Evolutionary conservation across 2,797 vertebrate genomes (phyloP), one percentile per base, ranked within the genome.

Genomic region (Hybognathus amarus): DNA sequence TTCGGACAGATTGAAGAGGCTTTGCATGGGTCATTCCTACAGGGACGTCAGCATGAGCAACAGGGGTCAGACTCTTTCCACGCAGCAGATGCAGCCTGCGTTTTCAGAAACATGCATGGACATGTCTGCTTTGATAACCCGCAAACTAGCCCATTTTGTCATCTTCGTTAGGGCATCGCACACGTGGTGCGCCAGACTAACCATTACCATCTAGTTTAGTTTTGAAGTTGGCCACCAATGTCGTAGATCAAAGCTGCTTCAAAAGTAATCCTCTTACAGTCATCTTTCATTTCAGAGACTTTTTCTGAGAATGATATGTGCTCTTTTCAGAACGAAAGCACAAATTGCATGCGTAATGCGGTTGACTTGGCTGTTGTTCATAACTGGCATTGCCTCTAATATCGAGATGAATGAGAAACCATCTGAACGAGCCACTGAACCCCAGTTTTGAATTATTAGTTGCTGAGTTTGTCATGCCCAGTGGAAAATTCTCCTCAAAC

Each of bases 1-100:
- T n/a, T 89, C 77, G 89, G 89, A 87, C 93, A 94, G 93, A 94
- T 92, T 94, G 93, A 94, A 89, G 92, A 94, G 91, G 85, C 85
- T 90, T 73, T 24, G 74, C 82, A 68, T 77, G 77, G 90, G 80
- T 89, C 93, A 93, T 94, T 94, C 94, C 94, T 94, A 93, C 80
- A 92, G 91, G 91, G 91, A 87, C 80, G 2, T 84, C 85, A 30
- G 50, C 89, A 87, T 86, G 82, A 79, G 90, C 87, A 89, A 88
- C 91, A 90, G 87, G 90, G 91, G 83, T 90, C 73, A 42, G 87
- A 76, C 50, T 5, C 45, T 86, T 84, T 83, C 88, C 88, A 87
- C 83, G 50, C 85, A 83, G 40, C 69, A 85, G 56, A 86, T 86
- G 74, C n/a, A n/a, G 78, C 67, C 30, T 63, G 56, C 33, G 9